Percentiles rank a stretch among this genome's conserved stretches.
phyloP scores from a whole-genome alignment of 1,140 invertebrate species.

The Prorops nasuta region DNA sequence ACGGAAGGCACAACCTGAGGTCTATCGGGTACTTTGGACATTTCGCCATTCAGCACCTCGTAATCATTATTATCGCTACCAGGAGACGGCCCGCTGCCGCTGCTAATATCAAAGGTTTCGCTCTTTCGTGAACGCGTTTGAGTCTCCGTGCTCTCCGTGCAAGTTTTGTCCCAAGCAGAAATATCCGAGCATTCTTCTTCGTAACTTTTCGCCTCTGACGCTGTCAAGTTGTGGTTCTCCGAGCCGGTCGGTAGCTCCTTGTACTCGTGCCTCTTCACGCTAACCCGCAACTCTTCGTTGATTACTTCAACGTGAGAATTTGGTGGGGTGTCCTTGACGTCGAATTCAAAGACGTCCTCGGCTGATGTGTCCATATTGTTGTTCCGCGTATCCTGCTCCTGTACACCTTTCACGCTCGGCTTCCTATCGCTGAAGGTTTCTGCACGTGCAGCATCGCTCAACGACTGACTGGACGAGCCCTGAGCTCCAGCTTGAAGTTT shows the following conservation, averaged over 20 bases:
- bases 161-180: constrained; percentile 44
- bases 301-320: constrained; percentile 50
- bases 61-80: constrained; percentile 45
- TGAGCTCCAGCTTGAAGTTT: constrained; percentile 35
- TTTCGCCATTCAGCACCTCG: constrained; percentile 34
- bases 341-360: constrained; percentile 42
- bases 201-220: constrained; percentile 19
- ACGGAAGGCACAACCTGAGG: constrained; percentile 19
- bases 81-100: constrained; percentile 36
- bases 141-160: constrained; percentile 44
- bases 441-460: constrained; percentile 32
- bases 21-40: constrained; percentile 23
- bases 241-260: constrained; percentile 25
- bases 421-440: constrained; percentile 18
- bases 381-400: constrained; percentile 13
- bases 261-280: constrained; percentile 31
- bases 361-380: constrained; percentile 38
- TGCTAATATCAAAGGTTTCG: constrained; percentile 51
- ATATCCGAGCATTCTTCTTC: constrained; percentile 42
- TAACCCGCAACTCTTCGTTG: constrained; percentile 31
- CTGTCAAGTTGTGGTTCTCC: constrained; percentile 12
- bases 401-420: constrained; percentile 8
- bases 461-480: constrained; percentile 43
- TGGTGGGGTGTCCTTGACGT: constrained; percentile 46
- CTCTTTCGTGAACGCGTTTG: constrained; percentile 42